Conservation (phyloP, 64 coral and sea anemone genomes). For the Acropora yongei region DNA sequence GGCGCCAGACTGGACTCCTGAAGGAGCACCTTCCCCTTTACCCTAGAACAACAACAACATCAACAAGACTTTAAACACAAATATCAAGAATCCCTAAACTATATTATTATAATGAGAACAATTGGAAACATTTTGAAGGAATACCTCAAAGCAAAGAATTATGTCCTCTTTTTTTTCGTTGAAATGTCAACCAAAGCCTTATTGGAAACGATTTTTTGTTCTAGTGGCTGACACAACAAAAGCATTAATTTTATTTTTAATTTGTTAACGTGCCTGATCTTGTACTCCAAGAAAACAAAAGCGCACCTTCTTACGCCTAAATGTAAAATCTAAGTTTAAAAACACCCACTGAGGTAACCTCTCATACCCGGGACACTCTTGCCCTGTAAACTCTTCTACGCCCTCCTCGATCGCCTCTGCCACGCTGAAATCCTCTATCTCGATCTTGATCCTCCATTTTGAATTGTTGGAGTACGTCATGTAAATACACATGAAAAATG, state of each 20-base stretch:
- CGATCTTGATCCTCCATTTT: conserved; percentile 94
- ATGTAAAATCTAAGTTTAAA: not conserved
- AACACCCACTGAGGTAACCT: not conserved
- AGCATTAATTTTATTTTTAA: too few species aligned
- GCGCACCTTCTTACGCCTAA: too few species aligned
- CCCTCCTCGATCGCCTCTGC: conserved; percentile 75
- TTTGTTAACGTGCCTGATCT: too few species aligned
- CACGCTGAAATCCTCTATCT: conserved; percentile 68
- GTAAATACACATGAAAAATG: not conserved
- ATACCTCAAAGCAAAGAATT: too few species aligned
- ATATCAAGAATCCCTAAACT: too few species aligned
- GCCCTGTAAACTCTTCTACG: conserved; percentile 86
- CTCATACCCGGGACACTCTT: conserved; percentile 63
- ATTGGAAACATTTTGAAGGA: too few species aligned
- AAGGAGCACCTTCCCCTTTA: conserved; percentile 52
- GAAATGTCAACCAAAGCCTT: too few species aligned
- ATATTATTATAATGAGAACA: too few species aligned
- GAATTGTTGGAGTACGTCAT: not conserved
- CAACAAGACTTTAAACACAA: not conserved
- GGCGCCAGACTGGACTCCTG: not conserved
- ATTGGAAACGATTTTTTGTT: too few species aligned
- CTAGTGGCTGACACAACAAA: too few species aligned
- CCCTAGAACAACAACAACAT: conserved; percentile 17
- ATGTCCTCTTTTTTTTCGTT: too few species aligned
- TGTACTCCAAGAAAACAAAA: too few species aligned